A percentile compares a stretch with the other conserved stretches of the same genome.
These are phyloP conservation scores for Eurytemora carolleeae DNA, from an alignment of 1,140 invertebrate species.

Conservation along the genomic window DNA sequence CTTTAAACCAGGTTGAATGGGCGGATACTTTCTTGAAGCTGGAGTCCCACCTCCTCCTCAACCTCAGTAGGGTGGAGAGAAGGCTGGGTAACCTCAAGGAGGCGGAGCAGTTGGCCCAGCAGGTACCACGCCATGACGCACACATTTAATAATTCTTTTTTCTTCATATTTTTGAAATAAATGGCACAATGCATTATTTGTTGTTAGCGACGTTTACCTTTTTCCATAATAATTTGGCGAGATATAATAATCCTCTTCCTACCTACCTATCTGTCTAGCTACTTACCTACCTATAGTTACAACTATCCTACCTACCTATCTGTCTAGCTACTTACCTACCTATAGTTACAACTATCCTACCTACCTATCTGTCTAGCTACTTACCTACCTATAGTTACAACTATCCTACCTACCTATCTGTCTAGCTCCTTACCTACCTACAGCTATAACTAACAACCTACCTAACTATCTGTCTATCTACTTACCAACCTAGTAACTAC, in stretches of 20 bases:
- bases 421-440: neutral
- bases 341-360: neutral
- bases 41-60: neutral
- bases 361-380: neutral
- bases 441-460: neutral
- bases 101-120: neutral
- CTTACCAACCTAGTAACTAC: neutral
- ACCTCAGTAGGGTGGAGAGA: neutral
- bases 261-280: neutral
- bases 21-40: neutral
- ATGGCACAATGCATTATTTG: neutral
- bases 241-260: neutral
- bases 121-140: no score
- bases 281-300: neutral
- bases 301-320: neutral
- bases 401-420: neutral
- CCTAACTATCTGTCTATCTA: neutral
- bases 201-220: neutral
- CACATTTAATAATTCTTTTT: no score
- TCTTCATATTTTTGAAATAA: no score
- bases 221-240: neutral
- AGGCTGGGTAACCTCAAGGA: neutral
- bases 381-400: no score
- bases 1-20: neutral
- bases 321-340: neutral